Base-by-base conservation (phyloP, 2,888 invertebrate species). In the Prenolepis imparis region DNA sequence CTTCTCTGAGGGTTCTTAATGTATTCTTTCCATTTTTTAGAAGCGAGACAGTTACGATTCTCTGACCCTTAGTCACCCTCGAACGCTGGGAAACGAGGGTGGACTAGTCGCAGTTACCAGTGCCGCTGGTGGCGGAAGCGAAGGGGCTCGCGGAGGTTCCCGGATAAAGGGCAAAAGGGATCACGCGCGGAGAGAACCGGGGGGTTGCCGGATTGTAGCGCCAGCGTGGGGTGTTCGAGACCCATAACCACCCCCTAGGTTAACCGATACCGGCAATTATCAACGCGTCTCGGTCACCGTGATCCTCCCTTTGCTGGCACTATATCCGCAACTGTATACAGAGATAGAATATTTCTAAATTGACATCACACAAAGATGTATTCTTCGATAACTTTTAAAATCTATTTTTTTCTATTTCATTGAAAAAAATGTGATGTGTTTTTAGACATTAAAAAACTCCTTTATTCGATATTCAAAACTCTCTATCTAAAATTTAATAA, bases 261-360 rank as follows among this genome's bases (percentile, higher is more conserved):
- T 94, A 94, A 94, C 94, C 94, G 94, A 94, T 94, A 94, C 94
- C 94, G 94, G 93, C 94, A 94, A 94, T 94, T 94, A 94, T 94
- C 94, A 94, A 94, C 94, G 94, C 94, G 94, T 91, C 92, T 90
- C 90, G 91, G 91, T 91, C 92, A 92, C 92, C 87, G 72, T 86
- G 81, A 82, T 87, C 72, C 80, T 57, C 86, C 84, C 86, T 86
- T 63, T 74, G 81, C 80, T 52, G 81, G 64, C 57, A 28, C 48
- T 73, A 59, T 44, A 12, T 28, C 66, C 52, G 18, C 55, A 32
- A 32, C 18, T 78, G 3, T 52, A 52, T 52, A n/a, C n/a, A n/a
- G 15, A 36, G 28, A 61, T n/a, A 55, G 59, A 59, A 48, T 21
- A 48, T 57, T 61, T 67, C 74, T 44, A 61, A 21, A 52, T 61